These are phyloP conservation scores for Dicyema japonicum DNA, from an alignment of 1,140 invertebrate species.

Conservation along the genomic window DNA sequence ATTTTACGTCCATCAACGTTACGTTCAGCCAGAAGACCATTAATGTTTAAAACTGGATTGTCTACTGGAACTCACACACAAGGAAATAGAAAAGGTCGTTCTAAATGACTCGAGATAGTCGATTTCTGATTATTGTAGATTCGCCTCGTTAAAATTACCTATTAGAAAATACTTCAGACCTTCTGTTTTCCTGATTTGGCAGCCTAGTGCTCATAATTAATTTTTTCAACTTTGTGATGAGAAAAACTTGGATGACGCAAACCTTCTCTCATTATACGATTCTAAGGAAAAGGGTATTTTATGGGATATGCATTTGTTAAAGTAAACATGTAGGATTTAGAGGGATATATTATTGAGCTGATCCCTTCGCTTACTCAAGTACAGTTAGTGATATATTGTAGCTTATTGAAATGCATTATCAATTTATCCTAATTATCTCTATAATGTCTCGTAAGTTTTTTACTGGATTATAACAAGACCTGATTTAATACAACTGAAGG, in stretches of 20 bases:
- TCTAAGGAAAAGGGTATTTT: constrained; percentile 59
- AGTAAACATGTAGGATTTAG: constrained; percentile 34
- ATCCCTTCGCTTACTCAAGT: constrained; percentile 51
- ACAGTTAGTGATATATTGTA: constrained; percentile 4
- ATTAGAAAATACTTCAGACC: too few species aligned
- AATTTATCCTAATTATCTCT: constrained; percentile 73
- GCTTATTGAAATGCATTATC: constrained; percentile 4
- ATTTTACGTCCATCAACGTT: too few species aligned
- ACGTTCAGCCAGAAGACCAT: too few species aligned
- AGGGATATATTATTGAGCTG: constrained; percentile 64
- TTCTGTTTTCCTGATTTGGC: too few species aligned
- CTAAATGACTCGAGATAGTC: too few species aligned
- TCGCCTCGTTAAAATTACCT: too few species aligned
- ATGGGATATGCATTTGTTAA: constrained; percentile 33
- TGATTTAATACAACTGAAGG: constrained; percentile 50
- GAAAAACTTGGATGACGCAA: constrained; percentile 64
- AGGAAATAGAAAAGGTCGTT: too few species aligned
- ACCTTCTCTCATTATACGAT: constrained; percentile 66
- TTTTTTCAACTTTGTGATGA: constrained; percentile 71
- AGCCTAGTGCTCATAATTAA: constrained; percentile 28
- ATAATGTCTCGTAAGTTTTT: constrained; percentile 71
- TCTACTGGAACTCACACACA: too few species aligned
- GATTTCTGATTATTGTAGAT: too few species aligned
- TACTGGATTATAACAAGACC: constrained; percentile 54
- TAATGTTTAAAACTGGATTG: too few species aligned